These are phyloP conservation scores for Diarsia mendica DNA, from an alignment of 2,888 invertebrate species.

Conservation along the genomic window DNA sequence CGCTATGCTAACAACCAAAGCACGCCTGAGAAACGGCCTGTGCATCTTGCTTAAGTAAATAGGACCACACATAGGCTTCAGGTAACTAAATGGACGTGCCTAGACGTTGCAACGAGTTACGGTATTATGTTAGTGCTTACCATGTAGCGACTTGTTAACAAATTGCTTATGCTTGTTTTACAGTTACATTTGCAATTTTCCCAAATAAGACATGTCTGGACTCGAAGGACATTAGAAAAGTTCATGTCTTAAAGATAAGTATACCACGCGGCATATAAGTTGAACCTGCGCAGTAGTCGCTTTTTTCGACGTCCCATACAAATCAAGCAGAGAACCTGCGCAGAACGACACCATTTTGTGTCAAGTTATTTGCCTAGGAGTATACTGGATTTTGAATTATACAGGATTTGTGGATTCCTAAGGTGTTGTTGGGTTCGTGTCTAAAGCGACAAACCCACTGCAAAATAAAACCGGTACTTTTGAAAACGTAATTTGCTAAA, in stretches of 20 bases:
- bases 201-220: neutral
- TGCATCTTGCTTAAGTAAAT: conserved; percentile 69
- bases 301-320: no score
- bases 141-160: conserved; percentile 30
- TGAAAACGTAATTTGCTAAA: neutral
- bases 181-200: conserved; percentile 13
- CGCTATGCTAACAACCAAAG: conserved; percentile 67
- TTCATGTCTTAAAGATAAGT: neutral
- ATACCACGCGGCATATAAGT: no score
- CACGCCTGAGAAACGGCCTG: conserved; percentile 60
- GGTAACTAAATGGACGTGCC: conserved; percentile 60
- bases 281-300: no score
- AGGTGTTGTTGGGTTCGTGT: neutral
- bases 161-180: conserved; percentile 20
- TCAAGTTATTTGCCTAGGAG: no score
- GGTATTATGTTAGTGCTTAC: conserved; percentile 35
- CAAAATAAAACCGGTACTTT: conserved; percentile 1
- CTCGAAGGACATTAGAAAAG: neutral
- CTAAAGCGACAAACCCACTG: neutral
- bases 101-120: conserved; percentile 62
- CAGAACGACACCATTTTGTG: no score
- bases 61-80: conserved; percentile 73
- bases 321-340: no score
- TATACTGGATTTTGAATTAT: neutral
- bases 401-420: neutral